Evolutionary conservation across 2,888 invertebrate species (phyloP).

Genomic region (Norana najaformis): DNA sequence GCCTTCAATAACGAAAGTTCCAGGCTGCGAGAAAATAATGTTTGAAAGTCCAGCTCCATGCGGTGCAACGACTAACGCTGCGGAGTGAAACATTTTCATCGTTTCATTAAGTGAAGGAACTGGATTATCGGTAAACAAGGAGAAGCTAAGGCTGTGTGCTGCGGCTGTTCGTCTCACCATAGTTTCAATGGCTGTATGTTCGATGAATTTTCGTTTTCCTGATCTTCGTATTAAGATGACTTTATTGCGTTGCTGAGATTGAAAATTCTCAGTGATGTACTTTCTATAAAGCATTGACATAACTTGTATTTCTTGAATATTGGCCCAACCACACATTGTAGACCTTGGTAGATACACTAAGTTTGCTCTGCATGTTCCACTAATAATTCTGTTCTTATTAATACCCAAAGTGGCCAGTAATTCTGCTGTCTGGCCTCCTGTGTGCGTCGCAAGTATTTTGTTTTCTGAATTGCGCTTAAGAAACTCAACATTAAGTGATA

Average conservation of each 20-base stretch:
- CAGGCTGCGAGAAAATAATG: constrained; percentile 38
- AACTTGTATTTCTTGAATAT: background rate
- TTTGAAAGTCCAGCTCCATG: constrained; percentile 45
- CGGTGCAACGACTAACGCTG: too few relatives aligned
- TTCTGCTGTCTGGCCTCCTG: background rate
- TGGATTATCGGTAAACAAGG: constrained; percentile 39
- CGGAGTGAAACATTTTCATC: too few relatives aligned
- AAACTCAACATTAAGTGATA: constrained; percentile 23
- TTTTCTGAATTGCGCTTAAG: constrained; percentile 24
- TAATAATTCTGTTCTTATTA: background rate
- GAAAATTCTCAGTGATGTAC: background rate
- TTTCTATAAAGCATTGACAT: background rate
- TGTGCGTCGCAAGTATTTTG: constrained; percentile 5
- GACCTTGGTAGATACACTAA: background rate
- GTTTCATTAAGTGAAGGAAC: constrained; percentile 38
- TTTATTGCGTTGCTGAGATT: constrained; percentile 15
- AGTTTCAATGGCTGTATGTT: background rate
- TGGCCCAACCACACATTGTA: background rate
- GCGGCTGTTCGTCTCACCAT: constrained; percentile 26
- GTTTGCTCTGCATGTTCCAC: background rate
- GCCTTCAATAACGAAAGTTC: constrained; percentile 40
- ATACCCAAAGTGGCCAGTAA: background rate
- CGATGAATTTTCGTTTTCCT: constrained; percentile 28
- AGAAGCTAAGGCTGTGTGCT: constrained; percentile 31
- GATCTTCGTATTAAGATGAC: constrained; percentile 35